These are phyloP conservation scores for Galbula dea DNA, from an alignment of 2,113 vertebrate species.

Conservation along the genomic window DNA sequence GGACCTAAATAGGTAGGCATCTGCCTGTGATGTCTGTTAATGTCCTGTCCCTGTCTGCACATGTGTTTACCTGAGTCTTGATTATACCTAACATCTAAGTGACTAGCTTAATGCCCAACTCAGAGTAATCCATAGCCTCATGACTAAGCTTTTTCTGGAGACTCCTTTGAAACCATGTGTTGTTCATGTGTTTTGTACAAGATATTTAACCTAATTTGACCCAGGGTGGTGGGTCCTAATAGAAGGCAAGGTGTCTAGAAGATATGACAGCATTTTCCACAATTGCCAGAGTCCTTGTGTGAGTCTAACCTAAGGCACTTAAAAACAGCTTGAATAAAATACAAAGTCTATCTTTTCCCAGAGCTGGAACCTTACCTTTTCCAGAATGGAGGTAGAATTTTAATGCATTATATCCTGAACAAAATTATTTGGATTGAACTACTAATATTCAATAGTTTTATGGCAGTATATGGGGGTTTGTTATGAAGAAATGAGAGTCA, in stretches of 20 bases:
- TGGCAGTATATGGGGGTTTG: background rate
- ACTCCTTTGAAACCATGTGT: background rate
- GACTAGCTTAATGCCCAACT: background rate
- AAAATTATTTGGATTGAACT: background rate
- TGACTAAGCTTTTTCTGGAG: background rate
- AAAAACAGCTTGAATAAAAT: background rate
- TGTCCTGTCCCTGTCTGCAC: background rate
- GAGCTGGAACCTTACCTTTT: background rate
- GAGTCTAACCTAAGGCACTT: background rate
- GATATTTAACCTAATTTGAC: background rate
- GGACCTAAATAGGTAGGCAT: background rate
- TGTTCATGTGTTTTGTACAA: background rate
- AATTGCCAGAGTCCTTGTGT: background rate
- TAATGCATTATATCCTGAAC: background rate
- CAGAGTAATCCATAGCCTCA: background rate
- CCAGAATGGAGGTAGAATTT: background rate
- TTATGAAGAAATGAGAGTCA: background rate
- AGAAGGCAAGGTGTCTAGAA: background rate
- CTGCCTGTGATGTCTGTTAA: background rate
- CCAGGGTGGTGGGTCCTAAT: background rate
- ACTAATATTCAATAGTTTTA: background rate
- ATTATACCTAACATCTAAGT: background rate
- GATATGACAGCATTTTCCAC: background rate
- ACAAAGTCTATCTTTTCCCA: background rate
- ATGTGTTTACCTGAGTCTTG: background rate